Evolutionary conservation across 2,888 invertebrate genomes (phyloP).

Genomic region (Hoplodrina ambigua): DNA sequence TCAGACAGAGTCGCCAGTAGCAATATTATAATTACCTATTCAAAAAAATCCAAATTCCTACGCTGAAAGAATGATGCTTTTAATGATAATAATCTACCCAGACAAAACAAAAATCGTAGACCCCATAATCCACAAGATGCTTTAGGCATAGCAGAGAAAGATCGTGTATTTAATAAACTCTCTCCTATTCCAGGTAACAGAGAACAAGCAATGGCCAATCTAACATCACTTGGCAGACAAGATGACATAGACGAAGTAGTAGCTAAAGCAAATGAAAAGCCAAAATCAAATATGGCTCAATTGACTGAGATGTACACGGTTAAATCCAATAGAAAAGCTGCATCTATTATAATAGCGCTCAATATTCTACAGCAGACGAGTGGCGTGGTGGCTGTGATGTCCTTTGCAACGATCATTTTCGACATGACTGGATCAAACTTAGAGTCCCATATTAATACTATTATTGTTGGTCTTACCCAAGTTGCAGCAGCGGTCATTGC

Average conservation of each 20-base stretch:
- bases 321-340: constrained; percentile 71
- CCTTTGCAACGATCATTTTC: constrained; percentile 74
- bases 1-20: too few relatives aligned
- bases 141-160: too few relatives aligned
- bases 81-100: too few relatives aligned
- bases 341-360: constrained; percentile 69
- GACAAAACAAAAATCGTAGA: too few relatives aligned
- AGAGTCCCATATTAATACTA: constrained; percentile 71
- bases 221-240: constrained; percentile 70
- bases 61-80: too few relatives aligned
- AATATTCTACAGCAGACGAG: constrained; percentile 72
- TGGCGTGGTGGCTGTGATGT: constrained; percentile 69
- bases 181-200: constrained; percentile 62
- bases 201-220: constrained; percentile 62
- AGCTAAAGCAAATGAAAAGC: constrained; percentile 55
- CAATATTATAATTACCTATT: too few relatives aligned
- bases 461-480: constrained; percentile 73
- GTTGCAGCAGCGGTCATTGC: constrained; percentile 68
- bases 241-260: constrained; percentile 68
- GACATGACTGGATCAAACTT: constrained; percentile 72
- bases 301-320: constrained; percentile 71
- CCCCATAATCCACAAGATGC: too few relatives aligned
- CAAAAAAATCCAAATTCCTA: too few relatives aligned
- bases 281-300: constrained; percentile 43
- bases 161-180: neutral